These are phyloP conservation scores for Octodon degus DNA, from an alignment of 2,113 vertebrate species.

Conservation along the genomic window DNA sequence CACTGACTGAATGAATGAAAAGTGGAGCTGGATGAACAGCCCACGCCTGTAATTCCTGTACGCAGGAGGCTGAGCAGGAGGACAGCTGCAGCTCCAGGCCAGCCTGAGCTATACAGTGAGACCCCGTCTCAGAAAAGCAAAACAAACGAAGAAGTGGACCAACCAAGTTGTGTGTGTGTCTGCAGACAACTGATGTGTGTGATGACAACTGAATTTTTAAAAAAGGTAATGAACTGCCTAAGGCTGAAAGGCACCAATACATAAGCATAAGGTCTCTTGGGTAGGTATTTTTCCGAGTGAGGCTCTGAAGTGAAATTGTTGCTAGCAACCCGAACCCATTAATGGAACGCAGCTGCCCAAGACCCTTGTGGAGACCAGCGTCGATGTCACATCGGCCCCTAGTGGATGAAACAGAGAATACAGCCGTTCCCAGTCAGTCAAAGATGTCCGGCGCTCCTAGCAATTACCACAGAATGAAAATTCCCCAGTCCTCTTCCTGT, in stretches of 20 bases:
- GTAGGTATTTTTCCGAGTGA: not conserved
- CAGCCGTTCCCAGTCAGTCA: not conserved
- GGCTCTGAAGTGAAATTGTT: not conserved
- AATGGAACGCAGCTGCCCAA: not conserved
- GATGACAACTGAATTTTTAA: too few species aligned
- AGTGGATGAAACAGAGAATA: slow-evolving; percentile 59
- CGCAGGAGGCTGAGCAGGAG: not conserved
- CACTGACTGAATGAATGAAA: not conserved
- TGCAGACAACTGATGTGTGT: not conserved
- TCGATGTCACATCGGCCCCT: slow-evolving; percentile 64
- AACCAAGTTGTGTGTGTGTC: not conserved
- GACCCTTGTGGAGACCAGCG: not conserved
- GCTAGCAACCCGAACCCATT: too few species aligned
- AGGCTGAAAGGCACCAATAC: not conserved
- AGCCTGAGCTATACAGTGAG: not conserved
- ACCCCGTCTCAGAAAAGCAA: not conserved
- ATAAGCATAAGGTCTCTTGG: not conserved
- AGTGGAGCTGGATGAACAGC: not conserved
- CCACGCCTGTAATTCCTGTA: not conserved
- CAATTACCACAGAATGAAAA: not conserved
- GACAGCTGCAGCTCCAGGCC: not conserved
- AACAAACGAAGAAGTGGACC: not conserved
- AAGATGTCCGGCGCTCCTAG: accelerated
- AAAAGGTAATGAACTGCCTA: not conserved
- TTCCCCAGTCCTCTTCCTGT: not conserved